Conservation (phyloP, 2,888 invertebrate genomes). For the Euproctis similis region DNA sequence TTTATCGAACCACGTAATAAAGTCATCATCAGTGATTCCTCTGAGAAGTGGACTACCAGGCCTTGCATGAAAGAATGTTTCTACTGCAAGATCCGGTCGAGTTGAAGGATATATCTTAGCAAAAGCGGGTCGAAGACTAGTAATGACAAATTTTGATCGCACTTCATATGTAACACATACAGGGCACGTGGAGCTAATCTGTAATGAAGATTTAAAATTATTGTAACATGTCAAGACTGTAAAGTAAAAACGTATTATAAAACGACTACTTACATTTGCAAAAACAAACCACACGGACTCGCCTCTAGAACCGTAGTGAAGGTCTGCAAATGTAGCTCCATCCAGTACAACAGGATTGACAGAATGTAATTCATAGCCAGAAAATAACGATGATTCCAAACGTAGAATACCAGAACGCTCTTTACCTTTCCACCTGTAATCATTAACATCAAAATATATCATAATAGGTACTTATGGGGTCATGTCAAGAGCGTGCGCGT, state of each 20-base stretch:
- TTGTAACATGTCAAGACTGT: too few relatives aligned
- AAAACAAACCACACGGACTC: slow-evolving; percentile 81
- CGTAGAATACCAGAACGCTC: slow-evolving; percentile 78
- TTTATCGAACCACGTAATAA: slow-evolving; percentile 81
- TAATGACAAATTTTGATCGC: slow-evolving; percentile 76
- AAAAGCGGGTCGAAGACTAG: slow-evolving; percentile 78
- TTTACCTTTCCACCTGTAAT: slow-evolving; percentile 75
- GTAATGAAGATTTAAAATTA: slow-evolving; percentile 23
- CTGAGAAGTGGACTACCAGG: slow-evolving; percentile 76
- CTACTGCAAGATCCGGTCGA: slow-evolving; percentile 78
- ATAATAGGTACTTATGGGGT: too few relatives aligned
- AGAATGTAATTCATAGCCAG: slow-evolving; percentile 77
- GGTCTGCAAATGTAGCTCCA: slow-evolving; percentile 74
- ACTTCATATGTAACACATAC: slow-evolving; percentile 78
- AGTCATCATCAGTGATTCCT: slow-evolving; percentile 79
- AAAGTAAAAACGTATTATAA: too few relatives aligned
- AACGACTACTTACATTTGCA: slow-evolving; percentile 75
- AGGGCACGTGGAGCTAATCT: slow-evolving; percentile 77
- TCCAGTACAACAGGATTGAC: slow-evolving; percentile 72
- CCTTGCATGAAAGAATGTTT: slow-evolving; percentile 78
- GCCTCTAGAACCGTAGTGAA: slow-evolving; percentile 77
- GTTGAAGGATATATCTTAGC: slow-evolving; percentile 78
- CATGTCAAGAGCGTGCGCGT: too few relatives aligned
- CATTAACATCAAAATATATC: too few relatives aligned
- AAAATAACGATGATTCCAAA: slow-evolving; percentile 78